A percentile compares a stretch with the other conserved stretches of the same genome.
Conservation (phyloP, 2,113 vertebrate species). For the Lepus timidus region DNA sequence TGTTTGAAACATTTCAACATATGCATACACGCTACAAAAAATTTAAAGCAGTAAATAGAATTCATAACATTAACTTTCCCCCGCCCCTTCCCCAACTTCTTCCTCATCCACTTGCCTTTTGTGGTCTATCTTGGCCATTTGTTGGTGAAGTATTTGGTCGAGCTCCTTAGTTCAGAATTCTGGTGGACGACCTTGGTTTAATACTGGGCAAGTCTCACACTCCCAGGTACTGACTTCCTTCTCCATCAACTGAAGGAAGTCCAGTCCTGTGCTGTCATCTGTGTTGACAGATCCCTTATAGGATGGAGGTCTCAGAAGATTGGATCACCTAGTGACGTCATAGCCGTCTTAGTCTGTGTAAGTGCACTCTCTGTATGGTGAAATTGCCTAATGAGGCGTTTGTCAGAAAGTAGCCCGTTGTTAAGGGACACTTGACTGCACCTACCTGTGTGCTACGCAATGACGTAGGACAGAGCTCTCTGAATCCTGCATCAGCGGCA, state of each 20-base stretch:
- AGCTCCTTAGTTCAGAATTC: not conserved
- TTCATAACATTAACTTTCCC: not conserved
- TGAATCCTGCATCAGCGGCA: not conserved
- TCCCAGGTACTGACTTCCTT: not conserved
- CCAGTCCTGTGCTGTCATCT: too few relatives aligned
- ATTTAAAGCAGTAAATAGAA: not conserved
- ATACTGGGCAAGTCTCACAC: not conserved
- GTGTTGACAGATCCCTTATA: too few relatives aligned
- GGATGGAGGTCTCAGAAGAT: too few relatives aligned
- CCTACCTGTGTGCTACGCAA: not conserved
- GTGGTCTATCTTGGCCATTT: constrained; percentile 8
- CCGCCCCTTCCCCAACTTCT: not conserved
- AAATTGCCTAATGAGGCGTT: too few relatives aligned
- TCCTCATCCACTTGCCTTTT: not conserved
- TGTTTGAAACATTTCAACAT: not conserved
- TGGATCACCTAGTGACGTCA: too few relatives aligned
- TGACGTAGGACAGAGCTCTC: not conserved
- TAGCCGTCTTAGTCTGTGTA: too few relatives aligned
- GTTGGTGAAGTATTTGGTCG: not conserved
- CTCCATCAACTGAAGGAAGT: not conserved
- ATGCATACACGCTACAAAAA: not conserved
- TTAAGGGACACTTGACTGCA: too few relatives aligned
- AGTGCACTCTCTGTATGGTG: too few relatives aligned
- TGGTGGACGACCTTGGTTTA: not conserved
- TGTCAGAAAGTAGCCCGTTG: too few relatives aligned